Percentiles rank a stretch among this genome's conserved stretches.
These are phyloP conservation scores for Pseudomyrmex concolor DNA, from an alignment of 1,140 invertebrate genomes.

Conservation along the genomic window DNA sequence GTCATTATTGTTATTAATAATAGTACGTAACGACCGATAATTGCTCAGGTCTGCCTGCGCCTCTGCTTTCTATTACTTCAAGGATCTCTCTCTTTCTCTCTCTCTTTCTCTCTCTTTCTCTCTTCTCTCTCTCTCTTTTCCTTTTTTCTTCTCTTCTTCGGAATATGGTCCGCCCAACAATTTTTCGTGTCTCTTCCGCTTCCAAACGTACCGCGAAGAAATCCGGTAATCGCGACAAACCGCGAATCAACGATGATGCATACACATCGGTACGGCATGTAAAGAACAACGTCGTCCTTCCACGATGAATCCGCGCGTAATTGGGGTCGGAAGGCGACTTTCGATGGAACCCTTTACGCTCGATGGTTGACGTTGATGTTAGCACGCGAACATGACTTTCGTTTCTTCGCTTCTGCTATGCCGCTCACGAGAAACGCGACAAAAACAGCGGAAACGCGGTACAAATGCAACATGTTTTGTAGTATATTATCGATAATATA, in stretches of 20 bases:
- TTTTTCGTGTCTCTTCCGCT: not conserved
- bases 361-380: constrained; percentile 55
- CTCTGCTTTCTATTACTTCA: constrained; percentile 80
- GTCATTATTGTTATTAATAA: constrained; percentile 85
- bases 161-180: not conserved
- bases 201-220: not conserved
- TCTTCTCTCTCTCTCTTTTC: constrained; percentile 15
- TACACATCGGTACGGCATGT: constrained; percentile 5
- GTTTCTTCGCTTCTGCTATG: constrained; percentile 38
- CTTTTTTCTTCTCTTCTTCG: not conserved
- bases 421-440: constrained; percentile 11
- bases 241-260: constrained; percentile 49
- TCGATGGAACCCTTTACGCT: constrained; percentile 45
- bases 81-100: not conserved
- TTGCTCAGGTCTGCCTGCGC: constrained; percentile 84
- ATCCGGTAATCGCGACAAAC: constrained; percentile 36
- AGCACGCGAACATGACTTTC: constrained; percentile 58
- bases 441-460: constrained; percentile 14
- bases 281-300: constrained; percentile 7
- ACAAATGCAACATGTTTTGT: not conserved
- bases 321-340: constrained; percentile 55
- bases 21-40: constrained; percentile 83
- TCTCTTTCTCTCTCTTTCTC: too few relatives aligned
- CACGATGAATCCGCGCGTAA: constrained; percentile 46
- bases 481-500: not conserved